phyloP scores from a whole-genome alignment of 2,888 invertebrate genomes.

The Cheilosia vernalis region DNA sequence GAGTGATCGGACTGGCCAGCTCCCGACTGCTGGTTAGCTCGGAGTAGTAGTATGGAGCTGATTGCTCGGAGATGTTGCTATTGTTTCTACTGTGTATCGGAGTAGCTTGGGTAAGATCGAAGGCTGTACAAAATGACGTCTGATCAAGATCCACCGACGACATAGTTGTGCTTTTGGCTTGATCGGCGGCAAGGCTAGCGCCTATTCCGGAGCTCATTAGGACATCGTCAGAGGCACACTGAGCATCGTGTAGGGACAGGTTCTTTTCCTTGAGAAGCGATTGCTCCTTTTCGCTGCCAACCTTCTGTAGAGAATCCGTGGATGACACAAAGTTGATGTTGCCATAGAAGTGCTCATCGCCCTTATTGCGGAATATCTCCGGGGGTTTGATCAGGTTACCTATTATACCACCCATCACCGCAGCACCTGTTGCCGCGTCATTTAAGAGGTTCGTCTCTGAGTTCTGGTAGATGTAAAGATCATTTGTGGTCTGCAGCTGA shows the following conservation, averaged over 20 bases:
- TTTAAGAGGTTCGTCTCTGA: slow-evolving; percentile 76
- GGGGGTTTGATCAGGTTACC: slow-evolving; percentile 82
- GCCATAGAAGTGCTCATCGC: slow-evolving; percentile 82
- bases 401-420: slow-evolving; percentile 76
- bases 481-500: slow-evolving; percentile 85
- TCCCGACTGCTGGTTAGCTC: slow-evolving; percentile 83
- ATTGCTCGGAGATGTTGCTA: slow-evolving; percentile 86
- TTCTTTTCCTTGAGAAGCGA: slow-evolving; percentile 76
- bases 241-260: slow-evolving; percentile 75
- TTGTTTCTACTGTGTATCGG: slow-evolving; percentile 87
- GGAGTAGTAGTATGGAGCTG: slow-evolving; percentile 94
- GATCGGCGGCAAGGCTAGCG: slow-evolving; percentile 50
- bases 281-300: slow-evolving; percentile 65
- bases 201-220: slow-evolving; percentile 66
- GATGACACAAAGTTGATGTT: slow-evolving; percentile 83
- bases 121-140: slow-evolving; percentile 76
- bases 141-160: slow-evolving; percentile 76
- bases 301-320: slow-evolving; percentile 81
- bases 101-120: slow-evolving; percentile 79
- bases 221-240: slow-evolving; percentile 75
- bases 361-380: slow-evolving; percentile 82
- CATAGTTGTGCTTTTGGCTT: slow-evolving; percentile 77
- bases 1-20: slow-evolving; percentile 84
- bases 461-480: slow-evolving; percentile 82
- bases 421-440: slow-evolving; percentile 77